Evolutionary conservation across 2,113 vertebrate genomes (phyloP).

Genomic region (Pygoscelis adeliae): DNA sequence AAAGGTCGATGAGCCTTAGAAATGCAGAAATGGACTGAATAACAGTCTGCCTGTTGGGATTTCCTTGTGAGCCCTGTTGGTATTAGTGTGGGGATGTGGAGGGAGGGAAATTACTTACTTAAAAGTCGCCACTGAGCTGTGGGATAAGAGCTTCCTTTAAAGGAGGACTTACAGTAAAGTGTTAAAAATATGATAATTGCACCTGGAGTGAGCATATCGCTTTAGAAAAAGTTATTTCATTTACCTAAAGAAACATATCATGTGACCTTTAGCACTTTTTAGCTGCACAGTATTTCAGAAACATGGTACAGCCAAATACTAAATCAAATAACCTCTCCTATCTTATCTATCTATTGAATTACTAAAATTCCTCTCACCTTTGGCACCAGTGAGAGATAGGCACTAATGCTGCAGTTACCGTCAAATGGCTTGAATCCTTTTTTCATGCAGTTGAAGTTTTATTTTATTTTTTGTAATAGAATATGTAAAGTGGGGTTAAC

Average conservation of each 20-base stretch:
- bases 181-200: not conserved
- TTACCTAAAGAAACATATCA: not conserved
- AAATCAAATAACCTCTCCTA: not conserved
- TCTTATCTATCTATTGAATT: constrained; percentile 8
- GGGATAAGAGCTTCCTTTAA: not conserved
- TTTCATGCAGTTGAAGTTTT: not conserved
- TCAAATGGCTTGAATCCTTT: not conserved
- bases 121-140: not conserved
- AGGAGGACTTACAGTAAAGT: not conserved
- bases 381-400: not conserved
- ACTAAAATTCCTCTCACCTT: constrained; percentile 23
- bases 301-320: not conserved
- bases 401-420: not conserved
- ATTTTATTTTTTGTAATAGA: not conserved
- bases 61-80: constrained; percentile 10
- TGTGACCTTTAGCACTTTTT: not conserved
- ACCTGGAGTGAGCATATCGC: not conserved
- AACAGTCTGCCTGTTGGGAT: constrained; percentile 47
- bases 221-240: not conserved
- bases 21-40: constrained; percentile 65
- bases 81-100: not conserved
- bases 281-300: not conserved
- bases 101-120: not conserved
- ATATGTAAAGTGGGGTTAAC: not conserved
- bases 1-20: constrained; percentile 63